Conservation (phyloP, 2,888 invertebrate genomes). For the Cephus sareptanus region DNA sequence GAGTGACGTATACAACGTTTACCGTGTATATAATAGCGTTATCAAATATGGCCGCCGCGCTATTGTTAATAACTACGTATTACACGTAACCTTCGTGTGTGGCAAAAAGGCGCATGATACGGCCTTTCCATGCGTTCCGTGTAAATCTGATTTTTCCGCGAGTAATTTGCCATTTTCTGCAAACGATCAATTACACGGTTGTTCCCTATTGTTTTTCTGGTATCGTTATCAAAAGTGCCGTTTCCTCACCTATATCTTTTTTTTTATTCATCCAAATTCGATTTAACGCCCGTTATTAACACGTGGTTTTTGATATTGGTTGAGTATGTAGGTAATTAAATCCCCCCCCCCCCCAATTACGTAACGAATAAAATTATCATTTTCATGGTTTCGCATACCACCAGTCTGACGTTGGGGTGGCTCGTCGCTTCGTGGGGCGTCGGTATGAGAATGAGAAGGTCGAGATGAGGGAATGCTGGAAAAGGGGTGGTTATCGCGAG, state of each 20-base stretch:
- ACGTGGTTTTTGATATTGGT: neutral
- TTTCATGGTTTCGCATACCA: neutral
- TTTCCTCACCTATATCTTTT: neutral
- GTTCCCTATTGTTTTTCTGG: neutral
- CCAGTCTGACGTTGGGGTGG: neutral
- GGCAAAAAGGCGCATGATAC: neutral
- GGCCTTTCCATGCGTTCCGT: neutral
- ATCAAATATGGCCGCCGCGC: neutral
- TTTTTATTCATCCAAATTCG: neutral
- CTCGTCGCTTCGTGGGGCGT: neutral
- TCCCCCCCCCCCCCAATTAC: neutral
- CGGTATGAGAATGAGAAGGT: constrained; percentile 12
- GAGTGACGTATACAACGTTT: neutral
- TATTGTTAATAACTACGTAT: neutral
- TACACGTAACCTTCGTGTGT: neutral
- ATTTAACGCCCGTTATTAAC: neutral
- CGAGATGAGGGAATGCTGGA: constrained; percentile 43
- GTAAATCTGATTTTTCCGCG: neutral
- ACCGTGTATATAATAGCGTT: neutral
- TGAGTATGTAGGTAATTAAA: neutral
- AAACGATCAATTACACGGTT: neutral
- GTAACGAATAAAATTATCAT: neutral
- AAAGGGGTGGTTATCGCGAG: constrained; percentile 34
- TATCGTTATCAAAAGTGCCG: neutral
- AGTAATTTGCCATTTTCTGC: neutral